Evolutionary conservation across 2,113 vertebrate genomes (phyloP), one percentile per base, ranked within the genome.

Genomic region (Elephas maximus): DNA sequence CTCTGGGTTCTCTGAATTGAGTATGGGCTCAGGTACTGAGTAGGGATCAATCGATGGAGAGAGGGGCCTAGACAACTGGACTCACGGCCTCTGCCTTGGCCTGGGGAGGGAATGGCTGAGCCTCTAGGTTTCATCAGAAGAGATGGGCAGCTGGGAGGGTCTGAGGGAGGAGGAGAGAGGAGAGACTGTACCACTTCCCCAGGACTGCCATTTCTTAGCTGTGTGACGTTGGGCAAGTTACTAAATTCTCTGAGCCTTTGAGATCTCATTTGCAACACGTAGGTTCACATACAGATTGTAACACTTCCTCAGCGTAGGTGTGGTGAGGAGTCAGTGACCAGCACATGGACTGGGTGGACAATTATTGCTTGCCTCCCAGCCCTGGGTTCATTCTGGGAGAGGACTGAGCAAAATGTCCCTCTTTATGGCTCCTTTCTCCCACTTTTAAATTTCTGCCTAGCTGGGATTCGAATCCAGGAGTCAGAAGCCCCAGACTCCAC

Each of bases 161-260:
- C 63, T 90, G 57, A 81, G 45, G 30, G 23, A 10, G 53, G n/a
- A 51, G 17, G 44, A 44, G 17, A 48, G 62, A 71, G 51, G 53
- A 79, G 41, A 30, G 41, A 79, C n/a, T 73, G 44, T 53, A 62
- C 5, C 14, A 69, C 41, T 79, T 69, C 67, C 45, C 65, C 18
- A 65, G 24, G 21, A 88, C 51, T 80, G 82, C 71, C 45, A 37
- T 51, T 67, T 62, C 73, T 17, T 88, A 17, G 4, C 37, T 73
- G 30, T 82, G 67, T 85, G 90, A 88, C 37, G 60, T 86, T 65
- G 21, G 53, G 21, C 60, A 94, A 82, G 53, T 74, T 53, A 67
- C 33, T 24, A 53, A 79, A n/a, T n/a, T 92, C 65, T 96, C 53
- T 91, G 95, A 63, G 8, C 78, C 51, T 71, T 79, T 30, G 44